phyloP scores from a whole-genome alignment of 2,797 vertebrate genomes.

The Sebastiscus tertius region DNA sequence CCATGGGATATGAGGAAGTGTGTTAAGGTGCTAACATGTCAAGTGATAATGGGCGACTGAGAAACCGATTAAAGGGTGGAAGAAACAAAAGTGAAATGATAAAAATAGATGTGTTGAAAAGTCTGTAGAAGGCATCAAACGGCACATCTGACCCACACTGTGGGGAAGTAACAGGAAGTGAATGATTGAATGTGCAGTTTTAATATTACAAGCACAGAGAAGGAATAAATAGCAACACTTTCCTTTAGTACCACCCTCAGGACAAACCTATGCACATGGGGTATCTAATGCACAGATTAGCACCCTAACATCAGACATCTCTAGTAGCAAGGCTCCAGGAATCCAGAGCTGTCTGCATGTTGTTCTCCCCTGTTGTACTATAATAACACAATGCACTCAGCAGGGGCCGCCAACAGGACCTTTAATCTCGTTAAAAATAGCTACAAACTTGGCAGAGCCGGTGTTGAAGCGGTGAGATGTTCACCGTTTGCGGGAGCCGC shows the following conservation, averaged over 20 bases:
- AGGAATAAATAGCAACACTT: not conserved
- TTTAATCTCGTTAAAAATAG: conserved; percentile 39
- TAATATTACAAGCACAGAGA: not conserved
- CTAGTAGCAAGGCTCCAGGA: not conserved
- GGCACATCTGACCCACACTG: not conserved
- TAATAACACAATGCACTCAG: not conserved
- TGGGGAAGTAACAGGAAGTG: not conserved
- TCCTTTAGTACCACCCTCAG: not conserved
- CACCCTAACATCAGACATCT: not conserved
- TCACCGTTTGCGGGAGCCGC: not conserved
- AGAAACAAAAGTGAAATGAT: conserved; percentile 17
- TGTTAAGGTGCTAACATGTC: conserved; percentile 28
- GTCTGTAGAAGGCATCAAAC: not conserved
- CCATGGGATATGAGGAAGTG: not conserved
- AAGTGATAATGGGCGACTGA: conserved; percentile 38
- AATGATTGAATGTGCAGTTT: not conserved
- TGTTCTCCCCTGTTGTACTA: not conserved
- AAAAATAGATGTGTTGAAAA: conserved; percentile 49
- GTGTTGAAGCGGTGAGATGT: not conserved
- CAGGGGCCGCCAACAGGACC: not conserved
- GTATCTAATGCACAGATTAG: not conserved
- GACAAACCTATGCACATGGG: not conserved
- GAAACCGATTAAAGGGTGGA: conserved; percentile 14
- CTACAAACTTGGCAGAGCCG: conserved; percentile 3
- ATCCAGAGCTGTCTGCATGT: not conserved